Base-by-base conservation (phyloP, 2,888 invertebrate genomes). In the Gryllus longicercus region DNA sequence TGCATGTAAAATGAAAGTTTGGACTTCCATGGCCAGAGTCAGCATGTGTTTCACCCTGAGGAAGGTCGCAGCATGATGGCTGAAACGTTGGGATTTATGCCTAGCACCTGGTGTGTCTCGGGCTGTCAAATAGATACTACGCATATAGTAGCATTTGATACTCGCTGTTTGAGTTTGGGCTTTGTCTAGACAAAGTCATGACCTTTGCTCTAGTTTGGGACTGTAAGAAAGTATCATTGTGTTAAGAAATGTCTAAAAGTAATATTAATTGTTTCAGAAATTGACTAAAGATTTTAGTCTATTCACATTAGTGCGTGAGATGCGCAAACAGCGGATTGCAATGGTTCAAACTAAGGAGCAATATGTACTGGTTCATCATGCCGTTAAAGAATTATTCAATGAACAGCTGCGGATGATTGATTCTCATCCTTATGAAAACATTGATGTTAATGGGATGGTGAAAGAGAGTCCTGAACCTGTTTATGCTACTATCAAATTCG, bases 281-380 rank as follows among this genome's bases (percentile, higher is more conserved):
- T 83, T 88, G 78, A 87, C 86, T 18, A 86, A 86, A 78, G 87
- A 87, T 81, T 90, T 91, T 84, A 89, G 87, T 83, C 84, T 91
- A 79, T 88, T 87, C 84, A 86, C 88, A 51, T 86, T 90, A 79
- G 89, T 90, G 49, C 85, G 87, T 80, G 87, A 87, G 50, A 90
- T 91, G 89, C 84, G 91, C 79, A 87, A 87, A 80, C 90, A 91
- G 83, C 85, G 91, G 79, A 89, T 89, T 82, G 90, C 89, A 78
- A 87, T 89, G 88, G 88, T 89, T 78, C 88, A 88, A 84, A 88
- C 88, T 10, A 88, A 88, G 86, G 90, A 90, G 82, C 90, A 90
- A 84, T 90, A 90, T 85, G 87, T 89, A 77, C 86, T 90, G 80
- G 89, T 90, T 11, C 89, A 90, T 84, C 86, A 88, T 82, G 90